Percentiles rank a stretch among this genome's conserved stretches.
Evolutionary conservation across 2,888 invertebrate species (phyloP).

Genomic region (Griposia aprilina): DNA sequence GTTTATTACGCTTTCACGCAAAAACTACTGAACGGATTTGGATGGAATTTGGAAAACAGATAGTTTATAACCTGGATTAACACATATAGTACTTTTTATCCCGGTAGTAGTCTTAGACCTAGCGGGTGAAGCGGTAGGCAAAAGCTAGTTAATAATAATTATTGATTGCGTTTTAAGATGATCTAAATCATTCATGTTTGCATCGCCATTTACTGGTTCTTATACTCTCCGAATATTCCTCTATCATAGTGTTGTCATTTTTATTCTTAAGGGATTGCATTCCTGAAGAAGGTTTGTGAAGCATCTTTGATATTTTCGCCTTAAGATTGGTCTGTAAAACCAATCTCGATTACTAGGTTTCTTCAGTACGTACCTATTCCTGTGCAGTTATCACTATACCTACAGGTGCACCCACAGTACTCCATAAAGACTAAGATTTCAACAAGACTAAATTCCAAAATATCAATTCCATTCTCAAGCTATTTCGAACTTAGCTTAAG

Average conservation of each 20-base stretch:
- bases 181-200: not conserved
- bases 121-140: no score
- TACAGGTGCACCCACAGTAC: not conserved
- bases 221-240: not conserved
- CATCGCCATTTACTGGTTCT: not conserved
- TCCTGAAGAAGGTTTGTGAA: not conserved
- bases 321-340: not conserved
- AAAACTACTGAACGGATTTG: no score
- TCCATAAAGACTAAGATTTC: not conserved
- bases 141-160: not conserved
- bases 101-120: no score
- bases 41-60: no score
- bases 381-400: not conserved
- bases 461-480: not conserved
- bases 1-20: no score
- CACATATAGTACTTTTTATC: no score
- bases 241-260: not conserved
- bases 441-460: constrained; percentile 10
- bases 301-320: not conserved
- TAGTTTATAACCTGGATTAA: no score
- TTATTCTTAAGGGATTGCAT: not conserved
- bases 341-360: not conserved
- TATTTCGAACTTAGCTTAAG: not conserved
- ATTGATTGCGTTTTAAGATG: not conserved
- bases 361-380: not conserved